Percentiles rank a stretch among this genome's conserved stretches.
These are phyloP conservation scores for Xyrichtys novacula DNA, from an alignment of 2,797 vertebrate genomes.

Conservation along the genomic window DNA sequence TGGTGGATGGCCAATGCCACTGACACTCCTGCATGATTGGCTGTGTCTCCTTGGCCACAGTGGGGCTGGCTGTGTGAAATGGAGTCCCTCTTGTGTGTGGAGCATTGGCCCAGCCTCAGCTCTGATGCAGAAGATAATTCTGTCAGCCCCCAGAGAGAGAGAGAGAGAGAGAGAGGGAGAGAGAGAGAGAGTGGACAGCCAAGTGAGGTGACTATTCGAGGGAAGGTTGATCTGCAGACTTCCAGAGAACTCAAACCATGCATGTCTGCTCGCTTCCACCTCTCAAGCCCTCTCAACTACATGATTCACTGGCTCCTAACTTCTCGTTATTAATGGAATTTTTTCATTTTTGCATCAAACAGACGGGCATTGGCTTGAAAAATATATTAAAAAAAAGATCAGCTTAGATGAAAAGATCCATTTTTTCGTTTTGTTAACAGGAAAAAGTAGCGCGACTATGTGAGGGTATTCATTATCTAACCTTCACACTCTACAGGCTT, in stretches of 20 bases:
- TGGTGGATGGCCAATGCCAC: constrained; percentile 85
- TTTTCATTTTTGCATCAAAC: constrained; percentile 34
- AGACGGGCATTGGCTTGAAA: background rate
- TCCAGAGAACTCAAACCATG: constrained; percentile 61
- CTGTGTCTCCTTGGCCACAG: constrained; percentile 82
- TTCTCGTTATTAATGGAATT: constrained; percentile 18
- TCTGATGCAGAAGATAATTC: constrained; percentile 98
- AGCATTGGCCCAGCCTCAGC: constrained; percentile 92
- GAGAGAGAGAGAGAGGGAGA: constrained; percentile 64
- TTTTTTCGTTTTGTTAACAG: constrained; percentile 45
- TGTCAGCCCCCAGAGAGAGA: constrained; percentile 91
- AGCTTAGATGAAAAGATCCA: constrained; percentile 43
- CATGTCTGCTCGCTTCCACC: constrained; percentile 50
- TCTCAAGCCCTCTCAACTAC: constrained; percentile 34
- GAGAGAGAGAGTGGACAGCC: constrained; percentile 42
- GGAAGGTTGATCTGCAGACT: constrained; percentile 88
- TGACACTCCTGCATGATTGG: constrained; percentile 78
- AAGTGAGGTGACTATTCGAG: constrained; percentile 89
- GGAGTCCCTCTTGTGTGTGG: constrained; percentile 90
- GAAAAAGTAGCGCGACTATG: constrained; percentile 45
- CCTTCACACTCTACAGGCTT: constrained; percentile 71
- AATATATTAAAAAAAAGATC: constrained; percentile 24
- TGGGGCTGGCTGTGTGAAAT: constrained; percentile 88
- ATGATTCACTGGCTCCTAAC: constrained; percentile 37
- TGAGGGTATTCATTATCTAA: constrained; percentile 69